Conservation (phyloP, 1,140 invertebrate species). For the Halesus radiatus region DNA sequence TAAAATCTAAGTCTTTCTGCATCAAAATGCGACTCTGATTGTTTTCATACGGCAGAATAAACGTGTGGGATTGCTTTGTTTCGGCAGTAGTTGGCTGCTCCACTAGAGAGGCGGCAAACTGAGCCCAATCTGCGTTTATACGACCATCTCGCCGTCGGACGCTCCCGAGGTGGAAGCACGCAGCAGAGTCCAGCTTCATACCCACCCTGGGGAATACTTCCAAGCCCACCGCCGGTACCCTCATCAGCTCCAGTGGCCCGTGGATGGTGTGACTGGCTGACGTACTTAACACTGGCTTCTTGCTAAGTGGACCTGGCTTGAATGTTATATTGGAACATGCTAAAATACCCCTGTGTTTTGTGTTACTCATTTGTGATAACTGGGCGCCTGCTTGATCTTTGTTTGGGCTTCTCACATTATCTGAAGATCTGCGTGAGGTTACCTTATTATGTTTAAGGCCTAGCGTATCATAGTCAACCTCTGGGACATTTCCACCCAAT, state of each 20-base stretch:
- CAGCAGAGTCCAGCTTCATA: slow-evolving; percentile 58
- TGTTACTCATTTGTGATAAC: slow-evolving; percentile 5
- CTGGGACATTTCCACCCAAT: slow-evolving; percentile 36
- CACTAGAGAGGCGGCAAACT: slow-evolving; percentile 63
- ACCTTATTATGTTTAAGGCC: neutral
- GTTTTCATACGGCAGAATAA: slow-evolving; percentile 61
- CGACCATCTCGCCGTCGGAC: slow-evolving; percentile 51
- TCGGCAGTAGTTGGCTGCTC: slow-evolving; percentile 25
- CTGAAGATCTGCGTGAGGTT: neutral
- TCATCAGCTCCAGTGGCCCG: slow-evolving; percentile 55
- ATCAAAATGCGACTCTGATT: slow-evolving; percentile 60
- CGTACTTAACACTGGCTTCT: slow-evolving; percentile 60
- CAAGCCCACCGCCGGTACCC: slow-evolving; percentile 61
- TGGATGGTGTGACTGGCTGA: slow-evolving; percentile 50
- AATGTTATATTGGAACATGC: slow-evolving; percentile 52
- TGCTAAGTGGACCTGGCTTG: slow-evolving; percentile 63
- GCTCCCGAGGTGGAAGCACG: slow-evolving; percentile 51
- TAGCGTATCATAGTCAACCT: neutral
- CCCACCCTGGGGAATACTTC: slow-evolving; percentile 61
- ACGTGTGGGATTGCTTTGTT: slow-evolving; percentile 55
- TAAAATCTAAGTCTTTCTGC: slow-evolving; percentile 55
- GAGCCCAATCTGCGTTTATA: slow-evolving; percentile 59
- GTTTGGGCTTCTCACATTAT: neutral
- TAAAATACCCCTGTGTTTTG: slow-evolving; percentile 46
- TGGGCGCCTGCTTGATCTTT: neutral